Conservation (phyloP, 2,888 invertebrate genomes). For the Agrilus cyanescens region DNA sequence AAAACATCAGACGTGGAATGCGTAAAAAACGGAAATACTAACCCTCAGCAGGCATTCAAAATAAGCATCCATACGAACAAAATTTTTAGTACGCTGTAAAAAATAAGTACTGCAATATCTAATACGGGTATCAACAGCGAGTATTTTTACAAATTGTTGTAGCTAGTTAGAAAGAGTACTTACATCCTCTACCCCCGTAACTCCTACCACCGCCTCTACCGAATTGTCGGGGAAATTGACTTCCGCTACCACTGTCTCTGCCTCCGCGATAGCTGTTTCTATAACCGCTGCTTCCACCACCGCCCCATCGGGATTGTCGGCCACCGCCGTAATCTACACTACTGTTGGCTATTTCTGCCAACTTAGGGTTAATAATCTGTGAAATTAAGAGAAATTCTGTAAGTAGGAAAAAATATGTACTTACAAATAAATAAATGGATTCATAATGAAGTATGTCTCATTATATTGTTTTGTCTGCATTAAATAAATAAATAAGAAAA, state of each 20-base stretch:
- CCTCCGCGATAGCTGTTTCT: slow-evolving; percentile 33
- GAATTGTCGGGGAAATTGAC: slow-evolving; percentile 22
- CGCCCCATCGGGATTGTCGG: slow-evolving; percentile 38
- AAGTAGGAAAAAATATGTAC: too few relatives aligned
- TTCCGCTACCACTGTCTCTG: slow-evolving; percentile 24
- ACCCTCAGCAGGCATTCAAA: too few relatives aligned
- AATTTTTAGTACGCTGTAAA: too few relatives aligned
- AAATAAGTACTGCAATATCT: too few relatives aligned
- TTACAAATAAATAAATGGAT: too few relatives aligned
- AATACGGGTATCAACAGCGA: too few relatives aligned
- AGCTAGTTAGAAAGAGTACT: neutral
- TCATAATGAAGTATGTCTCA: too few relatives aligned
- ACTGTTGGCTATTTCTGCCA: slow-evolving; percentile 65
- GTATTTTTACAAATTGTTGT: too few relatives aligned
- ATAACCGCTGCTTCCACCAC: slow-evolving; percentile 25
- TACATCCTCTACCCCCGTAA: slow-evolving; percentile 1
- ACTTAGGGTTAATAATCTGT: slow-evolving; percentile 73
- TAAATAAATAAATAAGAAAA: slow-evolving; percentile 10
- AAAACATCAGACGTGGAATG: too few relatives aligned
- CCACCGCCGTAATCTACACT: slow-evolving; percentile 48
- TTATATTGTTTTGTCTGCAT: neutral
- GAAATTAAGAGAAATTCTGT: slow-evolving; percentile 13
- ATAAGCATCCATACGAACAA: too few relatives aligned
- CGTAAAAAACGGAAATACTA: too few relatives aligned
- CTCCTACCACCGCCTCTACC: slow-evolving; percentile 6